Evolutionary conservation across 2,113 vertebrate species (phyloP).

Genomic region (Gnathonemus echidnorhynchus): DNA sequence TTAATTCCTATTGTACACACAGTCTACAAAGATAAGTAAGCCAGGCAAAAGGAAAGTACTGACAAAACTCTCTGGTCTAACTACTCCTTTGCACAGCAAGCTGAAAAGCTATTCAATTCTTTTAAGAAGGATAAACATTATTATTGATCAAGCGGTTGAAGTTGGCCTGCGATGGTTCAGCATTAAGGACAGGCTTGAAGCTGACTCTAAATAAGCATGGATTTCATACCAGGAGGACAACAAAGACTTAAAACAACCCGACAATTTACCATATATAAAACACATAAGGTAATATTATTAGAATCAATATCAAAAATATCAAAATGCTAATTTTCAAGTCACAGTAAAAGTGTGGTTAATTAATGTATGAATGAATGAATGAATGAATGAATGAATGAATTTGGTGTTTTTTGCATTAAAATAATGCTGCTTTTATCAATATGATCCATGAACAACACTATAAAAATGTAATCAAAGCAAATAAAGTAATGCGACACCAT

Average conservation of each 20-base stretch:
- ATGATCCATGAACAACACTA: not conserved
- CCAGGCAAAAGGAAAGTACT: not conserved
- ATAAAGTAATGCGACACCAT: not conserved
- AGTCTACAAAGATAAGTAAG: not conserved
- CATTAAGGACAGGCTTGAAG: too few species aligned
- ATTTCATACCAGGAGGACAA: too few species aligned
- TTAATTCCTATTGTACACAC: not conserved
- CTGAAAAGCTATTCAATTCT: too few species aligned
- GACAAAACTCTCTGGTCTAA: not conserved
- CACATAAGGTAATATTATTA: not conserved
- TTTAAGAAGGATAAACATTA: too few species aligned
- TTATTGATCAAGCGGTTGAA: too few species aligned
- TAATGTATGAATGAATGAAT: not conserved
- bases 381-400: not conserved
- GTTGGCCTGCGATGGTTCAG: too few species aligned
- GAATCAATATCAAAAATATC: not conserved
- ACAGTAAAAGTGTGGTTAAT: not conserved
- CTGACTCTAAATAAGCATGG: too few species aligned
- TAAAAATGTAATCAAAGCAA: not conserved
- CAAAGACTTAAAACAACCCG: not conserved
- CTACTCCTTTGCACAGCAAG: too few species aligned
- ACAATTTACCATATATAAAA: not conserved
- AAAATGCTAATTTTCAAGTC: not conserved
- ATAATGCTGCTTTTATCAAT: not conserved
- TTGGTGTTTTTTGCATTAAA: not conserved